Base-by-base conservation (phyloP, 2,113 vertebrate genomes). In the Dipodomys merriami region DNA sequence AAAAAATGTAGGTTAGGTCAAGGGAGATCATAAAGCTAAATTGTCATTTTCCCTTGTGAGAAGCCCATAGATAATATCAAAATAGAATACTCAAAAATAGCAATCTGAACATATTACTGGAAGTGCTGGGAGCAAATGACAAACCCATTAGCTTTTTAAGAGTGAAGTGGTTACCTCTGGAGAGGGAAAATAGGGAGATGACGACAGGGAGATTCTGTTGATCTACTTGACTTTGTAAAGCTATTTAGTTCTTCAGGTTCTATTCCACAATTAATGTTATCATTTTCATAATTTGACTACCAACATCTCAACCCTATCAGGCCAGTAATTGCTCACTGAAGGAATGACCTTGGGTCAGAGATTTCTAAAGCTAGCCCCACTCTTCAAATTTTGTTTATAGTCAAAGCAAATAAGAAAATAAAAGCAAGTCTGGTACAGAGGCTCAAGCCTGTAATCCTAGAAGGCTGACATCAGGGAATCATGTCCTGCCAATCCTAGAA, bases 341-440 rank as follows among this genome's bases (percentile, higher is more conserved):
- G 77, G 72, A 77, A 77, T 71, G n/a, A 78, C 18, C 29, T 73
- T 67, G 64, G 23, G 18, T 23, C 12, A 46, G 20, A 64, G 18
- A 72, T 68, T 74, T 79, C 67, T 62, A 78, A 77, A 65, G 16
- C 27, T 80, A 35, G 46, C 25, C 16, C n/a, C 39, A 35, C 69
- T 93, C 65, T 94, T 93, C 30, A 68, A 84, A 65, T 60, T n/a
- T 89, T 64, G 30, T 53, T 30, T 20, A 49, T 49, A 65, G 76
- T 86, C 76, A n/a, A 76, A 22, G 84, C 68, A 68, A 76, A 46
- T 65, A 27, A 85, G 74, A 65, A 93, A 64, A 57, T 57, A 57
- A 57, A 57, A 57, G 16, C 53, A 57, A 57, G 53, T 57, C 53
- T 57, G 53, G 53, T 13, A 13, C 53, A 57, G 15, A 57, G 53